Evolutionary conservation across 2,113 vertebrate species (phyloP), one percentile per base, ranked within the genome.

Genomic region (Rynchops niger): DNA sequence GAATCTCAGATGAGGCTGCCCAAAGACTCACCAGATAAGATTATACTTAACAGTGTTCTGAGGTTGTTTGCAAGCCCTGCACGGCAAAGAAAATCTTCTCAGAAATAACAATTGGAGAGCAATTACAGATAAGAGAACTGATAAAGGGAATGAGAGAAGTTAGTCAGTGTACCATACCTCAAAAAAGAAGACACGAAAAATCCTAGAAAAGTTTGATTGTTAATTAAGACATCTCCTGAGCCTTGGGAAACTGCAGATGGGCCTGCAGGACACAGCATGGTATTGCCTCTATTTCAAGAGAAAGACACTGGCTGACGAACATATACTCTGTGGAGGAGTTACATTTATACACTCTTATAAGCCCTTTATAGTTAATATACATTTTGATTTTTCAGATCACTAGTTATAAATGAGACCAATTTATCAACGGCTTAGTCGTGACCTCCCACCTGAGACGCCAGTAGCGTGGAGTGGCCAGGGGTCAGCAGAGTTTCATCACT

Each of bases 381-480:
- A 15, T 66, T 43, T 61, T 25, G 2, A 79, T 88, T 92, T 92
- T 82, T 88, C 38, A 59, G 9, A 38, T 69, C 22, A 27, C 32
- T 80, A 59, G 76, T 45, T 50, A 63, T 22, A 82, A 94, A 29
- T 12, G 11, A 92, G n/a, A 80, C 15, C 12, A 69, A 9, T 17
- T 83, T 18, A 56, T 61, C 63, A 14, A 4, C 71, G 30, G 8
- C 25, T 91, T 70, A 21, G 34, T 40, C 12, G 2, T 45, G 77
- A 73, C 8, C 9, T 65, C 43, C 34, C 17, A 36, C 16, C 52
- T 34, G 45, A 59, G 66, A 67, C 21, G 17, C 15, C 43, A 49
- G 9, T 6, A 40, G 19, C 1, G 0, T 3, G 27, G 45, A 61
- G 30, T 4, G n/a, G 52, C 49, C 77, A 66, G n/a, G 15, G 34